Base-by-base conservation (phyloP, 2,797 vertebrate genomes). In the Sternarchorhynchus goeldii region DNA sequence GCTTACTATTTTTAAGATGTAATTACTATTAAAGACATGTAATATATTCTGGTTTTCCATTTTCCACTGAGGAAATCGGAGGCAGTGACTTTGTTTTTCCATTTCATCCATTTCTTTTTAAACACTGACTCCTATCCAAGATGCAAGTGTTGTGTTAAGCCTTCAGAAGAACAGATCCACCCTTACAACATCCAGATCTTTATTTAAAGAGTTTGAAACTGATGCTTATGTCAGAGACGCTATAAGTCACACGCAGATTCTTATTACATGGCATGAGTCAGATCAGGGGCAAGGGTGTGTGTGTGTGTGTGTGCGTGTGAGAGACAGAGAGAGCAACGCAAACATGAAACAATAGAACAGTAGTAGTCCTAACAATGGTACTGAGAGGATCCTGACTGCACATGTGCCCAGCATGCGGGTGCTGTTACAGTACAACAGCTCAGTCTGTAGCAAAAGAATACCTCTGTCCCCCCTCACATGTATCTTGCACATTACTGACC, bases 1-100 rank as follows among this genome's bases (percentile, higher is more conserved):
- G 66, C 73, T 64, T 60, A 74, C 41, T 59, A 41, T 80, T 87
- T 85, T 84, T 85, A 82, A 81, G 64, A 67, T 77, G 71, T 81
- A 50, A 80, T 82, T 79, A 64, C 82, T 82, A 80, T 78, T 84
- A 81, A 80, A 81, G 80, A 77, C 71, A 21, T 73, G 57, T 67
- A 75, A 75, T 64, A 80, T 64, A 67, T 57, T 50, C 10, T 21
- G 14, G 34, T 36, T 60, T 71, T 57, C 2, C 34, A 20, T 56
- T 53, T 76, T 50, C 45, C 2, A 65, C 12, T 80, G 57, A 66
- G 3, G 17, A 58, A 29, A 20, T 67, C 12, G 2, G 17, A 25
- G 6, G 41, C 14, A 18, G 25, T 21, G 25, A 16, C 16, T 50
- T 12, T 14, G 14, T 50, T 14, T 50, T 50, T 50, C 14, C 14